A percentile compares a stretch with the other conserved stretches of the same genome.
These are phyloP conservation scores for Leptinotarsa defecta DNA, from an alignment of 1,140 invertebrate genomes.

Conservation along the genomic window DNA sequence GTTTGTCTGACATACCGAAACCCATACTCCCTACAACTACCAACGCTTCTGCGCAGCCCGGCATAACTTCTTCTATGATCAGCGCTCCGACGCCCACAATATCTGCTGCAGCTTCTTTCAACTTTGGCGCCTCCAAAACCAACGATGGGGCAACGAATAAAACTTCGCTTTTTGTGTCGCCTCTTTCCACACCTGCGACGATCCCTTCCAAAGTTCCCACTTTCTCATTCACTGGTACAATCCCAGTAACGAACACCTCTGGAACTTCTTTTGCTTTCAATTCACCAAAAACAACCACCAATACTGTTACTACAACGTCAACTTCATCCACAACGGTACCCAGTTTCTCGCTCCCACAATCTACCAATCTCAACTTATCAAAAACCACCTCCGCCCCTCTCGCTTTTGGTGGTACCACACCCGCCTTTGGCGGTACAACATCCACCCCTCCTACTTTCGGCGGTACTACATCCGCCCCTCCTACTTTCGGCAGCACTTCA, in stretches of 20 bases:
- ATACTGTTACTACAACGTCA: not conserved
- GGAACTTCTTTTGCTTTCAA: not conserved
- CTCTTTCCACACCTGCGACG: not conserved
- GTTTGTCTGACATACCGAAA: not conserved
- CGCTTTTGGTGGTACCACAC: too few species aligned
- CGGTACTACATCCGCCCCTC: too few species aligned
- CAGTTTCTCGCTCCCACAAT: not conserved
- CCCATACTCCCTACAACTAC: not conserved
- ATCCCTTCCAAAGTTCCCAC: not conserved
- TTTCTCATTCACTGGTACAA: not conserved
- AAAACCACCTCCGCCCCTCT: not conserved
- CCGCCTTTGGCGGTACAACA: too few species aligned
- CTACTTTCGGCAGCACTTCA: not conserved
- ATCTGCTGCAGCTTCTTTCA: constrained; percentile 10
- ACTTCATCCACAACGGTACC: not conserved
- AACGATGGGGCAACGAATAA: not conserved
- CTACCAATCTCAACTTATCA: not conserved
- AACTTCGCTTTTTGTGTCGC: constrained; percentile 16
- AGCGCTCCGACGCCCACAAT: not conserved
- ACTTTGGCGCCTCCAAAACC: not conserved
- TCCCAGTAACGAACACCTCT: constrained; percentile 1
- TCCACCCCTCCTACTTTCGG: too few species aligned
- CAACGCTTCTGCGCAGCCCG: not conserved
- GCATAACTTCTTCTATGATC: not conserved
- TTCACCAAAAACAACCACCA: not conserved